Percentiles rank a stretch among this genome's conserved stretches.
Conservation (phyloP, 2,888 invertebrate genomes). For the Noctua janthina region DNA sequence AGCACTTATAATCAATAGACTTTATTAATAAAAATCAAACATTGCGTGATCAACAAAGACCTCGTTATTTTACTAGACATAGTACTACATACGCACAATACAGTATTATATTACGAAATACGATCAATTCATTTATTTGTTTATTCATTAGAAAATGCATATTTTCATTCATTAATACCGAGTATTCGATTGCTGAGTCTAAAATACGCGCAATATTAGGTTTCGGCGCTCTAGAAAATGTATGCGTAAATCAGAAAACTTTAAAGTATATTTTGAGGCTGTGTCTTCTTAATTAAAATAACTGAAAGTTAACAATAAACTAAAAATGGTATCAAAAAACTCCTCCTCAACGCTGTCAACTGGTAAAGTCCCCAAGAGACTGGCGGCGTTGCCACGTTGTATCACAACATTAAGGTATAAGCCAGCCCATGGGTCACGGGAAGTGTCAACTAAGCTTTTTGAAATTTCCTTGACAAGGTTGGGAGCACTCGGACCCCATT, state of each 20-base stretch:
- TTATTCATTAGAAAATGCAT: slow-evolving; percentile 10
- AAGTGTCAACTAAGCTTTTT: too few relatives aligned
- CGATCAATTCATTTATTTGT: slow-evolving; percentile 6
- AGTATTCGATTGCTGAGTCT: slow-evolving; percentile 21
- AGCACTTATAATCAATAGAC: background rate
- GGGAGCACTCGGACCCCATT: too few relatives aligned
- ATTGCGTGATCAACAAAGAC: slow-evolving; percentile 21
- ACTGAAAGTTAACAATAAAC: too few relatives aligned
- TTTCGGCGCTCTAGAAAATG: background rate
- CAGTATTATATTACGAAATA: slow-evolving; percentile 40
- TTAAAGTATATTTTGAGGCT: background rate
- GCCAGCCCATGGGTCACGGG: too few relatives aligned
- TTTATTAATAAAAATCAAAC: background rate
- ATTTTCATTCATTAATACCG: slow-evolving; percentile 32
- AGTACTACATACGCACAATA: slow-evolving; percentile 35
- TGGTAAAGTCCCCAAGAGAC: too few relatives aligned
- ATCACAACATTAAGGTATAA: too few relatives aligned
- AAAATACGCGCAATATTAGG: background rate
- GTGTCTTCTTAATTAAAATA: background rate
- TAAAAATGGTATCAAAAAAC: too few relatives aligned
- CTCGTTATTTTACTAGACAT: slow-evolving; percentile 28
- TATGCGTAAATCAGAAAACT: background rate
- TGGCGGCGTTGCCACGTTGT: too few relatives aligned
- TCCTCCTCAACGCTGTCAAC: too few relatives aligned
- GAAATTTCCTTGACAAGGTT: too few relatives aligned